phyloP scores from a whole-genome alignment of 2,113 vertebrate genomes.

The Benthochromis sp. region DNA sequence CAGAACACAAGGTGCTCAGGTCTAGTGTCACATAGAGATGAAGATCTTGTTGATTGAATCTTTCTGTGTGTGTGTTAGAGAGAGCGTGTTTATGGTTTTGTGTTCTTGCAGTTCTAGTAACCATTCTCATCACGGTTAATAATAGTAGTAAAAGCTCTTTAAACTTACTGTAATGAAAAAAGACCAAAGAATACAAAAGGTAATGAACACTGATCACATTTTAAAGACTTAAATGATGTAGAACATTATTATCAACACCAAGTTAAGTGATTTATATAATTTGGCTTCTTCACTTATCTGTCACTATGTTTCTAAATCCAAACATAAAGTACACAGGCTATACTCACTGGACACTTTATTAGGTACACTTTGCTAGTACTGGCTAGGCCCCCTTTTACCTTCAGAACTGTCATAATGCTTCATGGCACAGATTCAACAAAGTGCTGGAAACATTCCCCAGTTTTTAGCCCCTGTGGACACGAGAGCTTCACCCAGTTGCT shows the following conservation, averaged over 20 bases:
- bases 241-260: background rate
- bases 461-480: background rate
- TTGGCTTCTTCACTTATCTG: background rate
- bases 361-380: background rate
- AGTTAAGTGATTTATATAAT: background rate
- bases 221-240: background rate
- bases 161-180: background rate
- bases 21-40: slow-evolving; percentile 47
- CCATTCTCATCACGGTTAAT: background rate
- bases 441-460: background rate
- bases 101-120: background rate
- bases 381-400: background rate
- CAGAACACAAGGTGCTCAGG: slow-evolving; percentile 57
- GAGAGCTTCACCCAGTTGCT: background rate
- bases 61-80: background rate
- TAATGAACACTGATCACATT: background rate
- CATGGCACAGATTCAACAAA: background rate
- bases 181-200: background rate
- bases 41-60: background rate
- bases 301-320: background rate
- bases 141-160: background rate
- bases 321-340: background rate
- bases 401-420: background rate
- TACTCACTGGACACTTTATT: background rate
- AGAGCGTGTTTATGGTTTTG: background rate